phyloP scores from a whole-genome alignment of 1,140 invertebrate genomes.

The Paraescarpia echinospica region DNA sequence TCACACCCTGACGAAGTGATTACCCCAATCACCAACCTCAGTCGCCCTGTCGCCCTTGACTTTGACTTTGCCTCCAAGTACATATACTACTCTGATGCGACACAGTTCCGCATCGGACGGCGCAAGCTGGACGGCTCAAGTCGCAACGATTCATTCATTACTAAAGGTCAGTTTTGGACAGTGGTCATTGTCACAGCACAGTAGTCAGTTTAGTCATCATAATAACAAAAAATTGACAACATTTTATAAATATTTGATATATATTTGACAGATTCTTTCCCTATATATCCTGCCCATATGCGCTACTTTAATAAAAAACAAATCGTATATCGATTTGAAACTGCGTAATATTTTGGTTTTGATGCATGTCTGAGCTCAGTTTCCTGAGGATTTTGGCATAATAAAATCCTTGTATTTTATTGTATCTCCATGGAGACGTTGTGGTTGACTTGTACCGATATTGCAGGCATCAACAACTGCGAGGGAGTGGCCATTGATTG shows the following conservation, averaged over 20 bases:
- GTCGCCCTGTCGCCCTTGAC: conserved; percentile 68
- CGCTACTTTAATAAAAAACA: no score
- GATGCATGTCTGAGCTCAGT: no score
- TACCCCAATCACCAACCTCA: conserved; percentile 69
- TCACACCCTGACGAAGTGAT: conserved; percentile 63
- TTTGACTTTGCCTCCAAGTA: conserved; percentile 67
- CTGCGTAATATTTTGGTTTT: no score
- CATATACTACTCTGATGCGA: conserved; percentile 72
- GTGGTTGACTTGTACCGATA: background rate
- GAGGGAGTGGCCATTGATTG: conserved; percentile 96
- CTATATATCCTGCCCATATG: no score
- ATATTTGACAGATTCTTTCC: no score
- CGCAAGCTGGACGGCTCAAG: conserved; percentile 56
- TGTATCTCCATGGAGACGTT: no score
- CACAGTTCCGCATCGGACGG: conserved; percentile 61
- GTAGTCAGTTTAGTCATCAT: no score
- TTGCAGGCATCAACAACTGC: conserved; percentile 64
- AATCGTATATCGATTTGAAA: no score
- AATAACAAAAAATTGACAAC: no score
- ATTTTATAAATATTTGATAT: no score
- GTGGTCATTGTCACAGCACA: background rate
- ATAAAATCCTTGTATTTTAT: no score
- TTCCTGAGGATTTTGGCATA: no score
- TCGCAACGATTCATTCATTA: conserved; percentile 54
- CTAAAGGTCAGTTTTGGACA: conserved; percentile 38